Base-by-base conservation (phyloP, 2,113 vertebrate species). In the Solea senegalensis region DNA sequence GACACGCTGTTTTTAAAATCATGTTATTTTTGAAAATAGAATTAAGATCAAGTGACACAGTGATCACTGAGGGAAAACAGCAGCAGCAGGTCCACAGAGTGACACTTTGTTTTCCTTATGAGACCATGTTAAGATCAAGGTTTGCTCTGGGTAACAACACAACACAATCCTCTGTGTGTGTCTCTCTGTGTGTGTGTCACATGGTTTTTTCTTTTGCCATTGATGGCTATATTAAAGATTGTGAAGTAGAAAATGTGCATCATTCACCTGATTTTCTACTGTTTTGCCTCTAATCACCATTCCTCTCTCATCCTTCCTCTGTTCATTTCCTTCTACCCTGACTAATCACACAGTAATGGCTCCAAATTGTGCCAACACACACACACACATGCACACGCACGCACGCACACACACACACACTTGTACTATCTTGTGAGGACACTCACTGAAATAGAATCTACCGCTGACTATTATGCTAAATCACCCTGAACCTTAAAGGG, bases 251-350 rank as follows among this genome's bases (percentile, higher is more conserved):
- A 71, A 73, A 58, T 61, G 78, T 70, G 63, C 85, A 71, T 76
- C 74, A 87, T 78, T 81, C 69, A 72, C 72, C 78, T 83, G 83
- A 90, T 80, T 87, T 86, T 72, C 66, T 72, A 75, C 80, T 68
- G 72, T 84, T 73, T 3, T 3, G 69, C 12, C 50, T 69, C 72
- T 77, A 72, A 75, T 86, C 70, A 83, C 65, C 34, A 76, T 77
- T 66, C 70, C 61, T 73, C 72, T 83, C 70, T 86, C 82, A 78
- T 73, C 70, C 56, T 74, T 66, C 44, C 72, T 78, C 80, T 62
- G 44, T 49, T 71, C 54, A 49, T 40, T 70, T 83, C 80, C 72
- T 73, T 74, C 65, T 65, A 83, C 82, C 72, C 76, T 84, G 74
- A 78, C 78, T 80, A 88, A 86, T 86, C 78, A 88, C 77, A 80